A percentile compares a stretch with the other conserved stretches of the same genome.
Evolutionary conservation across 2,888 invertebrate genomes (phyloP).

Genomic region (Cacoxenus indagator): DNA sequence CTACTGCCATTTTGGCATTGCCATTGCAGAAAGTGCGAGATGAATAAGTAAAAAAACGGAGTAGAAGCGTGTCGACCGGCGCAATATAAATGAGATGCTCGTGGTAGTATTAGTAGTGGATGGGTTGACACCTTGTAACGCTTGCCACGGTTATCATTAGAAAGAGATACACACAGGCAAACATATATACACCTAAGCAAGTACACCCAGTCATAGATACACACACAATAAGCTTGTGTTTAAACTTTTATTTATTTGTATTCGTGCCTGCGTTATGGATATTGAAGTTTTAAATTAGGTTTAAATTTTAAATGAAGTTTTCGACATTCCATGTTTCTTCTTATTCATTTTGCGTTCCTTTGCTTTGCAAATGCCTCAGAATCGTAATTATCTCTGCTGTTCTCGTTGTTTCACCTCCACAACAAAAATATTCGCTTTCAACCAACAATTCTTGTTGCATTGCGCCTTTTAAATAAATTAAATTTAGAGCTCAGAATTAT

Average conservation of each 20-base stretch:
- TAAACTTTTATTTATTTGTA: neutral
- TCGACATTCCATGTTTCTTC: neutral
- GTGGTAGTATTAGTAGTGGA: neutral
- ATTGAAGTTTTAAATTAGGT: conserved; percentile 41
- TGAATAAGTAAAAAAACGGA: neutral
- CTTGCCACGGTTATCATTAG: conserved; percentile 10
- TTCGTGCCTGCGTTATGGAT: neutral
- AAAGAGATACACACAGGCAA: neutral
- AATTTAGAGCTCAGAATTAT: conserved; percentile 28
- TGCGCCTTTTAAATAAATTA: conserved; percentile 24
- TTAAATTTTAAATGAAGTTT: conserved; percentile 34
- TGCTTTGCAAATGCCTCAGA: neutral
- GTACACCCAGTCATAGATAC: neutral
- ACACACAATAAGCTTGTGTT: conserved; percentile 1
- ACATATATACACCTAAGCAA: neutral
- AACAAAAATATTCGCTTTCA: too few species aligned
- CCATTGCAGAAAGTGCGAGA: conserved; percentile 15
- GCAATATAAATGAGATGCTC: conserved; percentile 3
- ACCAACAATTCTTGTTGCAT: neutral
- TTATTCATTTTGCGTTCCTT: neutral
- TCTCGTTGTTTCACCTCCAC: neutral
- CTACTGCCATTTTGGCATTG: conserved; percentile 41
- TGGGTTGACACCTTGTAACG: conserved; percentile 24
- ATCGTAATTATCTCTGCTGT: conserved; percentile 4
- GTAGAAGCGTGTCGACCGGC: neutral